Evolutionary conservation across 2,113 vertebrate species (phyloP), one percentile per base, ranked within the genome.

Genomic region (Channa maculata): DNA sequence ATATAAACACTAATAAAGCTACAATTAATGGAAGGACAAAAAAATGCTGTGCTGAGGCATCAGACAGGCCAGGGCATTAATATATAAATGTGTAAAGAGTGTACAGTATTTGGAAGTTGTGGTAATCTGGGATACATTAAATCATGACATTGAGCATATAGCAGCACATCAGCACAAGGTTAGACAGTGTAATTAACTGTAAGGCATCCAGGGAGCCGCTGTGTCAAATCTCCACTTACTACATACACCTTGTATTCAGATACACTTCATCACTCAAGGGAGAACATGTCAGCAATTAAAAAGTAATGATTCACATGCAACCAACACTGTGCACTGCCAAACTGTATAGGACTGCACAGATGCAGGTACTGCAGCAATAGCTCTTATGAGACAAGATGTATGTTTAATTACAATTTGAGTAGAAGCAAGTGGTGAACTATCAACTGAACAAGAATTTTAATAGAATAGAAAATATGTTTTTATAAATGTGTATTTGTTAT

Each of bases 161-260:
- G 71, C 52, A 57, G 68, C 58, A 72, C 78, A 82, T 77, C 83
- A 75, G 67, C 82, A 65, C 57, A 86, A 85, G 88, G 84, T 89
- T 78, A 84, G 77, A 84, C 79, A 80, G 80, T 65, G 75, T 83
- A 92, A 92, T 92, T 92, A 92, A 88, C 70, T 72, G 84, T 52
- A 48, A 73, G 55, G 75, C 69, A 82, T 68, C 75, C 55, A 54
- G 71, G 80, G 89, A 86, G 75, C 63, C 7, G 78, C 77, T 74
- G 77, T 81, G 88, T 90, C 80, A 86, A 63, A 83, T 71, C 66
- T 78, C 71, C 83, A 83, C 67, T 70, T 71, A 77, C 69, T 57
- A 65, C 88, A 88, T 76, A 62, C 77, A 80, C 81, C 80, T 83
- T 85, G 83, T 84, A 77, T 81, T 84, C 70, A 79, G 83, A 86